Evolutionary conservation across 2,113 vertebrate genomes (phyloP), one percentile per base, ranked within the genome.

Genomic region (Paraplagusia blochii): DNA sequence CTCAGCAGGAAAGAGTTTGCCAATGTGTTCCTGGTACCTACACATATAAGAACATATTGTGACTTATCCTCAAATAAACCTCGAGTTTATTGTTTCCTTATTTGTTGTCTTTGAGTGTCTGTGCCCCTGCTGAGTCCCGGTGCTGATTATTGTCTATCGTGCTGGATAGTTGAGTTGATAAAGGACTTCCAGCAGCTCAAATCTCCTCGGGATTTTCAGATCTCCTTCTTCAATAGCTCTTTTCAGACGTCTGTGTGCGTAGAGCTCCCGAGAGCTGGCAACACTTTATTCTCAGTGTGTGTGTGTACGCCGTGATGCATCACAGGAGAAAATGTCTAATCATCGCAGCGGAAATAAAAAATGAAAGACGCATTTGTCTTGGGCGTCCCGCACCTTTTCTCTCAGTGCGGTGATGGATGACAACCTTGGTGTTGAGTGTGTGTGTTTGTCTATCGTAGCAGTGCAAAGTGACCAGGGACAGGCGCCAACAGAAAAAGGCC

Each of bases 381-480:
- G 57, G 38, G 45, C 39, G 44, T 44, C 69, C 65, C 52, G 17
- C 50, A 66, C 70, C 76, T 81, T n/a, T 81, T 64, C 60, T 76
- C 71, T 66, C 63, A 36, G 58, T 1, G 17, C 36, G 1, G 72
- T 85, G 88, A 90, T 88, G 80, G 80, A 90, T 88, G 86, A 81
- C 85, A 84, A 76, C 85, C 72, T 83, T 83, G 80, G 76, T 53
- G 74, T 63, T 67, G 74, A 75, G 78, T 64, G 65, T 75, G 76
- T 61, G 69, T 82, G 82, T 88, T 87, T 88, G 81, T 85, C 78
- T 88, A 85, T 85, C 62, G 74, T 70, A 15, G 63, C 53, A 13
- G 60, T 66, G 81, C 86, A 90, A 82, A 90, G 82, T 90, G 87
- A 89, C 84, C 88, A 76, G 82, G 76, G 77, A 89, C 81, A 85